Base-by-base conservation (phyloP, 2,888 invertebrate genomes). In the Kryphioiulus occultus region DNA sequence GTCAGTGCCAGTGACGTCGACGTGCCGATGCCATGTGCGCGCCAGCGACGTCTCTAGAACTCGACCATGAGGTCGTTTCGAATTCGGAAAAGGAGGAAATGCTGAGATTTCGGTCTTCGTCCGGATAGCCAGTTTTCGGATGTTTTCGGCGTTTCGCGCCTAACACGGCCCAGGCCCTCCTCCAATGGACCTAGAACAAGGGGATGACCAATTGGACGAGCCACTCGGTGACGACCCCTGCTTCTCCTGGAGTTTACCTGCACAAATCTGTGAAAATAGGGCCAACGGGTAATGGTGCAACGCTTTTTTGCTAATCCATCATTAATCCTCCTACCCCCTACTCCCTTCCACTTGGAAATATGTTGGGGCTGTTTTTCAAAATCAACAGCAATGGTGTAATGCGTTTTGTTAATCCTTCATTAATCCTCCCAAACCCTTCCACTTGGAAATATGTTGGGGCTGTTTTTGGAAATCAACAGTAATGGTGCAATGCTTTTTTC, bases 201-300 rank as follows among this genome's bases (percentile, higher is more conserved):
- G 78, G 78, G 78, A 78, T 78, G 78, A 78, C 78, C 78, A 78
- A 78, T 78, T 78, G 78, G 78, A 78, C 78, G 10, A 78, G 78
- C 78, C 78, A 30, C 78, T 78, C 78, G 78, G 78, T 78, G 78
- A 78, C 78, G 78, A 78, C 78, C 78, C 78, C 78, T 78, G 78
- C 78, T 78, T 78, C 78, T 15, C 78, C 26, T 78, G 78, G 78
- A 78, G 78, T 78, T 78, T 7, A 30, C 78, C 78, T 78, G 78
- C 78, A 78, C 26, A 78, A 78, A 30, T 30, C 78, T 30, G 15
- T 78, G 26, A 78, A 30, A 78, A 78, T 78, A 15, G 78, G 78
- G 78, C 78, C 78, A 17, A 78, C 78, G 78, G 78, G 78, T 78
- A 78, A 78, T 78, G 78, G 78, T 30, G 78, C 78, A 30, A 30